Conservation (phyloP, 2,113 vertebrate genomes). For the Dunckerocampus dactyliophorus region DNA sequence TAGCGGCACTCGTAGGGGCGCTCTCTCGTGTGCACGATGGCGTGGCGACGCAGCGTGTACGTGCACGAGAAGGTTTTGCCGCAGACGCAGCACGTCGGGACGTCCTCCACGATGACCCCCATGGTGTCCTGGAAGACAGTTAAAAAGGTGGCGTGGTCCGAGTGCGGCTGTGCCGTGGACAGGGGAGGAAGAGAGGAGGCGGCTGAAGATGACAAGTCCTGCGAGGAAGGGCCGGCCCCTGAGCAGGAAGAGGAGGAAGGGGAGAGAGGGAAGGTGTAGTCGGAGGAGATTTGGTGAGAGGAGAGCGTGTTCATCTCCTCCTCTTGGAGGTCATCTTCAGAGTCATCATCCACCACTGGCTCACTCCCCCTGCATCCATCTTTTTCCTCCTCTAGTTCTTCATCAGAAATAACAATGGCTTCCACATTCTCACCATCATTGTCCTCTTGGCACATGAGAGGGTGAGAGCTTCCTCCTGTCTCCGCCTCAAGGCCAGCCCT, state of each 20-base stretch:
- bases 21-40: slow-evolving; percentile 89
- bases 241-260: slow-evolving; percentile 63
- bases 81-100: slow-evolving; percentile 87
- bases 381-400: slow-evolving; percentile 73
- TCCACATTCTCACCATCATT: slow-evolving; percentile 64
- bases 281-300: slow-evolving; percentile 62
- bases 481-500: slow-evolving; percentile 5
- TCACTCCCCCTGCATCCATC: slow-evolving; percentile 44
- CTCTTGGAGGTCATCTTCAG: slow-evolving; percentile 63
- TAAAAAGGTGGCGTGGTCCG: slow-evolving; percentile 73
- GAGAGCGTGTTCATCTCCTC: slow-evolving; percentile 64
- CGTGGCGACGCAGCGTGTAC: slow-evolving; percentile 86
- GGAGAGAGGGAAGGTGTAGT: slow-evolving; percentile 66
- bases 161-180: slow-evolving; percentile 47
- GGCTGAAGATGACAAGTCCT: slow-evolving; percentile 57
- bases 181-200: slow-evolving; percentile 49
- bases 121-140: slow-evolving; percentile 81
- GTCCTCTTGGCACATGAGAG: not conserved
- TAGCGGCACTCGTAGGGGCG: slow-evolving; percentile 90
- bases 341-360: slow-evolving; percentile 61
- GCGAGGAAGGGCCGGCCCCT: slow-evolving; percentile 56
- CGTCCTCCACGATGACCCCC: slow-evolving; percentile 82
- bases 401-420: slow-evolving; percentile 91
- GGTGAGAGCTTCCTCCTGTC: slow-evolving; percentile 3
- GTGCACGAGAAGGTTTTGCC: slow-evolving; percentile 94